A percentile compares a stretch with the other conserved stretches of the same genome.
phyloP scores from a whole-genome alignment of 2,113 vertebrate genomes.

The Myotis davidii region DNA sequence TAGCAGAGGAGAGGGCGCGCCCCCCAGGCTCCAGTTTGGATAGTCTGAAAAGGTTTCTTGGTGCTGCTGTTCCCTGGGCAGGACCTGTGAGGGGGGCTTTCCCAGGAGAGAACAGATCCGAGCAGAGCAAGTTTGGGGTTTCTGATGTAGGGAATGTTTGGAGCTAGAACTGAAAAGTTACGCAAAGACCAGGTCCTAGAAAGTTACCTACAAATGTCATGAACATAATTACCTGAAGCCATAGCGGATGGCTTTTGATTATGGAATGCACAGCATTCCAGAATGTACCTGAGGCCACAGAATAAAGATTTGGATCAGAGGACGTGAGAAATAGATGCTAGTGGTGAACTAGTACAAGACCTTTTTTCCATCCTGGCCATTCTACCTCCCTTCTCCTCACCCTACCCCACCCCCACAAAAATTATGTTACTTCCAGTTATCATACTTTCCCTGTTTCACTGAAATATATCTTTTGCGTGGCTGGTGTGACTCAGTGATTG shows the following conservation, averaged over 20 bases:
- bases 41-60: not conserved
- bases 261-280: not conserved
- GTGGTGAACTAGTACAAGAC: not conserved
- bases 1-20: not conserved
- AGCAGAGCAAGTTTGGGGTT: not conserved
- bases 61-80: not conserved
- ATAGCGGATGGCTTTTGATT: not conserved
- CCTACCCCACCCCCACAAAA: not conserved
- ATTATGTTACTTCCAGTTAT: not conserved
- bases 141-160: not conserved
- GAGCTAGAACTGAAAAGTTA: not conserved
- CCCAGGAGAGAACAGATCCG: not conserved
- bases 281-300: not conserved
- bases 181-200: not conserved
- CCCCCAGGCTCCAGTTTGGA: not conserved
- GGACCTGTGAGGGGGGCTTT: not conserved
- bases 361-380: not conserved
- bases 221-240: not conserved
- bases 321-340: not conserved
- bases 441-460: not conserved
- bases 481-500: too few relatives aligned
- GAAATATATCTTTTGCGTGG: not conserved
- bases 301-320: constrained; percentile 6
- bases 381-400: not conserved
- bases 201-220: not conserved